A percentile compares a stretch with the other conserved stretches of the same genome.
Conservation (phyloP, 2,888 invertebrate genomes). For the Leptura quadrifasciata region DNA sequence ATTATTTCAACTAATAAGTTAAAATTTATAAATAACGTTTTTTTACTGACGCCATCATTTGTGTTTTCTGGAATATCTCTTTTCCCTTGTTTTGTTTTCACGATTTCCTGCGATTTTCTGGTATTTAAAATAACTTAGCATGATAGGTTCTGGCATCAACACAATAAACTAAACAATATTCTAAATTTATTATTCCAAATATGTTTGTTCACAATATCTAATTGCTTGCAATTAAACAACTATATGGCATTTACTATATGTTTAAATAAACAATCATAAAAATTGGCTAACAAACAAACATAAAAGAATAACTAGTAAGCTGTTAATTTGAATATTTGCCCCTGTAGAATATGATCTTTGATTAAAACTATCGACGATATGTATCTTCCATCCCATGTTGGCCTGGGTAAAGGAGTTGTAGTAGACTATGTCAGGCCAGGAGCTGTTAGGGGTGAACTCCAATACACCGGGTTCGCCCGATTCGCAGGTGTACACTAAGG, state of each 20-base stretch:
- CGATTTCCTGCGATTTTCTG: neutral
- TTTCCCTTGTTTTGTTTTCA: neutral
- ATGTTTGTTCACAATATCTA: slow-evolving; percentile 13
- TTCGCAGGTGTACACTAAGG: slow-evolving; percentile 83
- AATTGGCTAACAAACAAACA: slow-evolving; percentile 66
- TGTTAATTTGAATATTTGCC: neutral
- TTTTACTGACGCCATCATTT: neutral
- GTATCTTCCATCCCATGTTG: slow-evolving; percentile 97
- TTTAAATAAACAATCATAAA: slow-evolving; percentile 64
- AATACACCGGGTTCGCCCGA: slow-evolving; percentile 84
- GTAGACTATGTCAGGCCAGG: slow-evolving; percentile 94
- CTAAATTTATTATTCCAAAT: slow-evolving; percentile 29
- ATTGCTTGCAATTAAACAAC: slow-evolving; percentile 41
- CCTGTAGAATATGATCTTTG: slow-evolving; percentile 57
- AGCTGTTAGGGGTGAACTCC: slow-evolving; percentile 88
- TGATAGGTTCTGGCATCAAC: slow-evolving; percentile 15
- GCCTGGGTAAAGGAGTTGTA: slow-evolving; percentile 95
- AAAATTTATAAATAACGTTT: slow-evolving; percentile 1
- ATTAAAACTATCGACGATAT: slow-evolving; percentile 87
- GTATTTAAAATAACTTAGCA: neutral
- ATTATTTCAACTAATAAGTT: neutral
- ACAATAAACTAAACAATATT: slow-evolving; percentile 21
- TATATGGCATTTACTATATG: slow-evolving; percentile 26
- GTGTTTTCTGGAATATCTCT: neutral
- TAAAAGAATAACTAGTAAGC: slow-evolving; percentile 42